These are phyloP conservation scores for Tachuris rubrigastra DNA, from an alignment of 2,113 vertebrate species.

Conservation along the genomic window DNA sequence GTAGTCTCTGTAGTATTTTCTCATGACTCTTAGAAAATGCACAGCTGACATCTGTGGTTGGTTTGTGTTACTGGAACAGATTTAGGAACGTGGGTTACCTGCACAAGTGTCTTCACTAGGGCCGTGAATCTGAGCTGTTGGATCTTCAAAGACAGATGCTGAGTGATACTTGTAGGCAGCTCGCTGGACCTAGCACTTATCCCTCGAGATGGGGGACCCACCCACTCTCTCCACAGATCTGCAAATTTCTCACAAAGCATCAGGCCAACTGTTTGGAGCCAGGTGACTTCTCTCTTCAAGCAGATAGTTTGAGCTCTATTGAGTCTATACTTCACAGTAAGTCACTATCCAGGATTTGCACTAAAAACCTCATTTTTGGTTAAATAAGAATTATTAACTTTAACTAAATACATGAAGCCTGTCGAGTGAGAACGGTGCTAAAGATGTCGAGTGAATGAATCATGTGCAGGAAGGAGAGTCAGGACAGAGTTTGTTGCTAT, in stretches of 20 bases:
- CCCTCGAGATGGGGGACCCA: background rate
- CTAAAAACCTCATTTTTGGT: background rate
- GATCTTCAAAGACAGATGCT: background rate
- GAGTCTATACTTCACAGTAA: background rate
- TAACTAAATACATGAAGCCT: background rate
- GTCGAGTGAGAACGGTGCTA: background rate
- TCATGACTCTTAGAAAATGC: background rate
- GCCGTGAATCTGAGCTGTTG: background rate
- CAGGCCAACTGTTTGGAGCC: background rate
- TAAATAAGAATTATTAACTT: background rate
- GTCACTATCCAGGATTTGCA: background rate
- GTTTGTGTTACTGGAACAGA: background rate
- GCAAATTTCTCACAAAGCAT: background rate
- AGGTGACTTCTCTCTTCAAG: background rate
- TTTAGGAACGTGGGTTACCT: background rate
- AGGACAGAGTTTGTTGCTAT: background rate
- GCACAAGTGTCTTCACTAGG: background rate
- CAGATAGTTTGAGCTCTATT: background rate
- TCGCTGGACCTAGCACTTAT: background rate
- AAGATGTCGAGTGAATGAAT: background rate
- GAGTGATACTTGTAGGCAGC: background rate
- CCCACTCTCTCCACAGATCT: background rate
- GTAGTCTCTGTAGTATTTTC: background rate
- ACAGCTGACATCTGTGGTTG: background rate
- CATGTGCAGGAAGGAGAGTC: background rate